A percentile compares a stretch with the other conserved stretches of the same genome.
phyloP scores from a whole-genome alignment of 2,113 vertebrate species.

The Meriones unguiculatus region DNA sequence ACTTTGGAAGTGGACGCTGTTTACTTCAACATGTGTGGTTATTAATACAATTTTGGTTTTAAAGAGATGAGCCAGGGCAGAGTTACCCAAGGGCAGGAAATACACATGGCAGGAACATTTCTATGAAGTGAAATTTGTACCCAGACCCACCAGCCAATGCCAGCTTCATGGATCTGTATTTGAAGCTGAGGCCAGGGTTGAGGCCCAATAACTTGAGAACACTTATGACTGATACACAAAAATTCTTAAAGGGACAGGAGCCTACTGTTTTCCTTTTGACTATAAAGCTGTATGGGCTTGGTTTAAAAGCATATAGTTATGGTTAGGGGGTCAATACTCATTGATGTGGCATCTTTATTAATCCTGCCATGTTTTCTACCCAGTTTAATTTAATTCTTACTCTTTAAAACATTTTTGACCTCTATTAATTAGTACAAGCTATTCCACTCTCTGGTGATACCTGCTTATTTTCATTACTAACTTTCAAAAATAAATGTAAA shows the following conservation, averaged over 20 bases:
- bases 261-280: neutral
- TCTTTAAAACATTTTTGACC: constrained; percentile 16
- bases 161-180: neutral
- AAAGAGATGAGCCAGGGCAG: neutral
- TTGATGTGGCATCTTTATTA: neutral
- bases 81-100: neutral
- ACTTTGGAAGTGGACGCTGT: neutral
- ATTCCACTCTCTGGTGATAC: constrained; percentile 56
- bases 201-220: neutral
- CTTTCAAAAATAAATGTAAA: constrained; percentile 50
- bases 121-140: constrained; percentile 21
- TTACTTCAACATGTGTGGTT: neutral
- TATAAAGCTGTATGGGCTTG: neutral
- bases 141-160: neutral
- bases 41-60: neutral
- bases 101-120: neutral
- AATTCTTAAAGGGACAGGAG: neutral
- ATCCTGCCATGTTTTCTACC: neutral
- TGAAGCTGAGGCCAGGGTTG: neutral
- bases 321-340: neutral
- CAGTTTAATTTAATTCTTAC: neutral
- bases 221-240: neutral
- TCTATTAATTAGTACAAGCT: constrained; percentile 74
- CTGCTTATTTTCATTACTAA: constrained; percentile 36
- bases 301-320: neutral